Base-by-base conservation (phyloP, 2,797 vertebrate species). In the Oophaga sylvatica region DNA sequence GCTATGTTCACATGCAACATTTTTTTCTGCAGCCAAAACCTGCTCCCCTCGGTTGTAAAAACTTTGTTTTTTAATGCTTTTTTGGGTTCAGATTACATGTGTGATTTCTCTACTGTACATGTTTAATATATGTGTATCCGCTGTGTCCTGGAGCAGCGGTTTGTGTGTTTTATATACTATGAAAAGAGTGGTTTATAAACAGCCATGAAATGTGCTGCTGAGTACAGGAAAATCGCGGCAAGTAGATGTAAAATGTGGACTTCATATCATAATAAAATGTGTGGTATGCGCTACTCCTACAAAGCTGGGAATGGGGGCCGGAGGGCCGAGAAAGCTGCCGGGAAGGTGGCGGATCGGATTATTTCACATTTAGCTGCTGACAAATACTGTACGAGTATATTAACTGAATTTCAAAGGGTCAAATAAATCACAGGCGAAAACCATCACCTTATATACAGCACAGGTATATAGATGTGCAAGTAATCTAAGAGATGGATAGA, bases 221-320 rank as follows among this genome's bases (percentile, higher is more conserved):
- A n/a, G 22, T 62, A 60, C 26, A 83, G 56, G 68, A 22, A 8
- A 41, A 59, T 26, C 59, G 56, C 59, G 11, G 59, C 81, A 83
- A 8, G 19, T 20, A 71, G 67, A 73, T 73, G 68, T 48, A 75
- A 73, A 62, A 75, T 63, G 57, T 22, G 62, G 31, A 84, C 31
- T 60, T 62, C 31, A 59, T 73, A 84, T 35, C 57, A 62, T 45
- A 19, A n/a, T 29, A 2, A 75, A 60, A 75, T 84, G 82, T 84
- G 56, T 29, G 82, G 82, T 76, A 75, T 75, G 82, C 48, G 82
- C 41, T 84, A 83, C 57, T 84, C 82, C 82, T 84, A 84, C 70
- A 29, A 48, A 57, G 65, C 63, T 60, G 81, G 48, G 19, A 57
- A 59, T 71, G 82, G 35, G 22, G 11, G 81, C 9, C 7, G 20